Conservation (phyloP, 1,140 invertebrate genomes). For the Drosophila triauraria region DNA sequence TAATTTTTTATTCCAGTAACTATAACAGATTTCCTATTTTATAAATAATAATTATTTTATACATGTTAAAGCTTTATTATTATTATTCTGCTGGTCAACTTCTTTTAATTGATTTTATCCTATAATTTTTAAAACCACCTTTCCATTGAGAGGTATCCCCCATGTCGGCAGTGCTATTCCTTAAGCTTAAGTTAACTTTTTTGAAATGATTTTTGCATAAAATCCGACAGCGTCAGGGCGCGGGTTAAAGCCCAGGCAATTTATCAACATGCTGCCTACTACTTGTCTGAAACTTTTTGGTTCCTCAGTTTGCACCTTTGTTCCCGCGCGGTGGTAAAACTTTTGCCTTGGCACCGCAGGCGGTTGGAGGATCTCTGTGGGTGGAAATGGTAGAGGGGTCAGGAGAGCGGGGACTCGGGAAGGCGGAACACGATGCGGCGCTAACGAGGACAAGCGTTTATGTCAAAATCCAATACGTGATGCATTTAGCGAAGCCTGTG, state of each 20-base stretch:
- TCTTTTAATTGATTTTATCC: neutral
- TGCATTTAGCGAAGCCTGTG: conserved; percentile 70
- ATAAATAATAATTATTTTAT: neutral
- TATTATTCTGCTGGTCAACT: too few species aligned
- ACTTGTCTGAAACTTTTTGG: conserved; percentile 71
- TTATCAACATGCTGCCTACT: conserved; percentile 77
- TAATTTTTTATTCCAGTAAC: too few species aligned
- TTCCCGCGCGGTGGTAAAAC: conserved; percentile 53
- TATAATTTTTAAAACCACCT: neutral
- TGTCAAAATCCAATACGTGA: conserved; percentile 83
- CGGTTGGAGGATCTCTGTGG: conserved; percentile 40
- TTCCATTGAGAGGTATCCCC: neutral
- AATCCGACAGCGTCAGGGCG: conserved; percentile 59
- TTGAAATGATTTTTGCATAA: conserved; percentile 71
- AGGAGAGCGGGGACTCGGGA: neutral
- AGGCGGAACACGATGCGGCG: conserved; percentile 72
- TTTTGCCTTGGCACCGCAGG: conserved; percentile 69
- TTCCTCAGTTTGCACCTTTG: conserved; percentile 43
- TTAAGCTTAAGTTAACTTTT: conserved; percentile 11
- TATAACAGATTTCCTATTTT: too few species aligned
- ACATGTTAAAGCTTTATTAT: neutral
- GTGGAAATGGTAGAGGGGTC: neutral
- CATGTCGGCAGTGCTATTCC: neutral
- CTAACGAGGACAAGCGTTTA: conserved; percentile 84
- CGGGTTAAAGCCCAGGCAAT: conserved; percentile 67